Percentiles rank a stretch among this genome's conserved stretches.
Conservation (phyloP, 2,113 vertebrate genomes). For the Miniopterus natalensis region DNA sequence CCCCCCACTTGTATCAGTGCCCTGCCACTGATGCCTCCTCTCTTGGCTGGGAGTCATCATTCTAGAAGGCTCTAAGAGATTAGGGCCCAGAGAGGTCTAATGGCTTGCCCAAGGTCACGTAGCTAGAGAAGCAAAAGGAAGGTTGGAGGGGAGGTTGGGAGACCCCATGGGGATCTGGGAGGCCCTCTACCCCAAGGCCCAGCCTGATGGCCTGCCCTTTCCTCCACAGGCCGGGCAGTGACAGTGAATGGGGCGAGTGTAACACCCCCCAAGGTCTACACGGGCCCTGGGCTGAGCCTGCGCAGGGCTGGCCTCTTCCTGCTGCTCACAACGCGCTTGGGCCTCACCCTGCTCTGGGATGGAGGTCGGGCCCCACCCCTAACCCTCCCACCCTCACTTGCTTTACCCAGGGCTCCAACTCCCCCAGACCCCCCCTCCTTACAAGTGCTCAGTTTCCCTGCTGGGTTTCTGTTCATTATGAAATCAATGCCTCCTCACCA, state of each 20-base stretch:
- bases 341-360: constrained; percentile 93
- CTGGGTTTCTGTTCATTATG: not conserved
- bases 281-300: constrained; percentile 91
- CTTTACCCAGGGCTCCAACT: not conserved
- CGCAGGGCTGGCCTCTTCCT: constrained; percentile 91
- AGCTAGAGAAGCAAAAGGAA: not conserved
- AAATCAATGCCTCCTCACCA: not conserved
- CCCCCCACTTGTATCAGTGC: not conserved
- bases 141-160: not conserved
- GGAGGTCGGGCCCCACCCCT: constrained; percentile 88
- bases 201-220: not conserved
- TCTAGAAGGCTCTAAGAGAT: not conserved
- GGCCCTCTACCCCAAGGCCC: too few species aligned
- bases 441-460: not conserved
- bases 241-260: constrained; percentile 93
- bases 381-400: rapidly evolving
- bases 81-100: not conserved
- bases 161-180: not conserved
- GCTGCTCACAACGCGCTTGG: constrained; percentile 88
- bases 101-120: not conserved
- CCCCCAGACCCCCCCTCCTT: rapidly evolving
- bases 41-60: not conserved
- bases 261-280: constrained; percentile 91
- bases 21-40: not conserved
- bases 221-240: constrained; percentile 90